phyloP scores from a whole-genome alignment of 2,113 vertebrate genomes.

The Aptenodytes patagonicus region DNA sequence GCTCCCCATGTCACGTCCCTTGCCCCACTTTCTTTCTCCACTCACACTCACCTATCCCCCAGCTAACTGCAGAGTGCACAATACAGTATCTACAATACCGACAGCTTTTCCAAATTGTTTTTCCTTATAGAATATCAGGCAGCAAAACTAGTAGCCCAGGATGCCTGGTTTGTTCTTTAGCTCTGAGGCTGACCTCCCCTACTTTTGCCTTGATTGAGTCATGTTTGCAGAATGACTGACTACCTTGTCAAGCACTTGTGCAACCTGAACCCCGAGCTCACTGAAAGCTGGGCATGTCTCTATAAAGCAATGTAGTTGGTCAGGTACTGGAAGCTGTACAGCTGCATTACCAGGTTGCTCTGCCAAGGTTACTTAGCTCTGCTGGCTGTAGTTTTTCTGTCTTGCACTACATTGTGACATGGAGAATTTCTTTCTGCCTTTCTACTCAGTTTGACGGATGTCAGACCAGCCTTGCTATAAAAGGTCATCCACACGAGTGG shows the following conservation, averaged over 20 bases:
- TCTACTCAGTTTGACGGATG: neutral
- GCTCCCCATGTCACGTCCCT: neutral
- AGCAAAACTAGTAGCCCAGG: neutral
- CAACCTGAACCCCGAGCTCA: neutral
- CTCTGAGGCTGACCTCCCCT: neutral
- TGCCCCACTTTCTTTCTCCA: neutral
- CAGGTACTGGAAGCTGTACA: neutral
- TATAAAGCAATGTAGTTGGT: neutral
- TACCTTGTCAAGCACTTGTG: neutral
- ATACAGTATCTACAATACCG: neutral
- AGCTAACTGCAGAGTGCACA: neutral
- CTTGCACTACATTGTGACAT: rapidly evolving
- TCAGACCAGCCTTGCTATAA: neutral
- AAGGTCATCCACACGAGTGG: rapidly evolving
- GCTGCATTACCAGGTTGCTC: neutral
- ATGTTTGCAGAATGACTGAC: neutral
- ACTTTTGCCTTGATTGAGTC: neutral
- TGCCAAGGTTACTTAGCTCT: neutral
- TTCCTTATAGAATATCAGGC: neutral
- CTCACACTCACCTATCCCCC: neutral
- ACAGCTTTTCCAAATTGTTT: neutral
- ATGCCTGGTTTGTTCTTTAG: neutral
- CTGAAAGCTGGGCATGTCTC: neutral
- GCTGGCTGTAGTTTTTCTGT: neutral
- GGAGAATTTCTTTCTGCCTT: neutral